Conservation (phyloP, 2,888 invertebrate genomes). For the Muschampia plurimacula region DNA sequence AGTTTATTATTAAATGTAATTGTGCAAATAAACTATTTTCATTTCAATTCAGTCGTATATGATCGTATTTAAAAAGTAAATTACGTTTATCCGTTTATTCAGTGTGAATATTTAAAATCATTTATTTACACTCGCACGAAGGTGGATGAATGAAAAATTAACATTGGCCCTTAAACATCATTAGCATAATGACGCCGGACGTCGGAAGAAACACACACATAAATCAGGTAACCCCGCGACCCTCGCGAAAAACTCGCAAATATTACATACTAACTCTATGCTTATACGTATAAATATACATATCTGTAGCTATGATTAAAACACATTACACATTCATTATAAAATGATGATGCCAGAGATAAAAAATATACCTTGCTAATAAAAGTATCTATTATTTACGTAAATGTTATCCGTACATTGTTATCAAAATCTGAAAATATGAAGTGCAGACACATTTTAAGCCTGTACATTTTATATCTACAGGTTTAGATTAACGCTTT, state of each 20-base stretch:
- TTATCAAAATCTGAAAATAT: too few species aligned
- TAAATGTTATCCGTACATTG: too few species aligned
- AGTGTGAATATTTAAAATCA: slow-evolving; percentile 13
- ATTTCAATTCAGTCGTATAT: neutral
- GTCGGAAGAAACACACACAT: slow-evolving; percentile 56
- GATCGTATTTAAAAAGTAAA: neutral
- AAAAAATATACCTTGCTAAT: neutral
- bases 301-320: neutral
- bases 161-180: slow-evolving; percentile 51
- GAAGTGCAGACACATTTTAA: too few species aligned
- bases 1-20: too few species aligned
- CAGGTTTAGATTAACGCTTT: too few species aligned
- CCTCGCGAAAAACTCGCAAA: slow-evolving; percentile 41
- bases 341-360: neutral
- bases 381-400: too few species aligned
- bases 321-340: neutral
- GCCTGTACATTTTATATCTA: too few species aligned
- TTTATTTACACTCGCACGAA: slow-evolving; percentile 25
- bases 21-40: too few species aligned
- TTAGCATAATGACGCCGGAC: slow-evolving; percentile 60
- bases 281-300: neutral
- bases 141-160: slow-evolving; percentile 50
- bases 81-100: neutral
- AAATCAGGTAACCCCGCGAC: slow-evolving; percentile 52
- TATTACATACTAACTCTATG: neutral